Base-by-base conservation (phyloP, 2,113 vertebrate species). In the Brevimyrus niger region DNA sequence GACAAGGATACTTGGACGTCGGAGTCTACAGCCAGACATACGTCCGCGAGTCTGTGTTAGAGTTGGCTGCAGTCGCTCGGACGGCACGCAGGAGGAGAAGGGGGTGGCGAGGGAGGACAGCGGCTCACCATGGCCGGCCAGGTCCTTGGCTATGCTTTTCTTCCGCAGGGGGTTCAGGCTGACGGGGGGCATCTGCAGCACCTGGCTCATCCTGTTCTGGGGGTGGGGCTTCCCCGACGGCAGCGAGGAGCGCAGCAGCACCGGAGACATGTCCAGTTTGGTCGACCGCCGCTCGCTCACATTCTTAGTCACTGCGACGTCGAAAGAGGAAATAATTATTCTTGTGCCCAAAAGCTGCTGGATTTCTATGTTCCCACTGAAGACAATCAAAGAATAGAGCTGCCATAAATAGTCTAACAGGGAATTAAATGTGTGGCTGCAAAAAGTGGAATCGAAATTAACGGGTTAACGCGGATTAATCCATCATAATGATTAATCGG, bases 171-270 rank as follows among this genome's bases (percentile, higher is more conserved):
- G 97, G 91, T 98, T 96, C 83, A 99, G 94, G 87, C 97, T 98
- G 89, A 99, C 98, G 65, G 97, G 96, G 31, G 97, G 96, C 85
- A 98, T 97, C 92, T 98, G 98, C 0, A 99, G 97, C 27, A 97
- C 97, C 94, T 99, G 98, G 86, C 97, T 99, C 89, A 97, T 97
- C 91, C 98, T 93, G 95, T 98, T 97, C 44, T 98, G 97, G n/a
- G 96, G 91, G 92, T 96, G 95, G 51, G 95, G 89, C 94, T 97
- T 98, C 27, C 94, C 89, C 0, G 94, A 94, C 19, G 97, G 97
- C 88, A 96, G 93, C 47, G 94, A 51, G 0, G 98, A 97, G 1
- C 97, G 97, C 92, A 97, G 69, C 31, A 97, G 97, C 87, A 97
- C 96, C 0, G 98, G 98, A 90, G 98, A 98, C 97, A 97, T 97